These are phyloP conservation scores for Heterodera filipjevi DNA, from an alignment of 2,888 invertebrate species.

Conservation along the genomic window DNA sequence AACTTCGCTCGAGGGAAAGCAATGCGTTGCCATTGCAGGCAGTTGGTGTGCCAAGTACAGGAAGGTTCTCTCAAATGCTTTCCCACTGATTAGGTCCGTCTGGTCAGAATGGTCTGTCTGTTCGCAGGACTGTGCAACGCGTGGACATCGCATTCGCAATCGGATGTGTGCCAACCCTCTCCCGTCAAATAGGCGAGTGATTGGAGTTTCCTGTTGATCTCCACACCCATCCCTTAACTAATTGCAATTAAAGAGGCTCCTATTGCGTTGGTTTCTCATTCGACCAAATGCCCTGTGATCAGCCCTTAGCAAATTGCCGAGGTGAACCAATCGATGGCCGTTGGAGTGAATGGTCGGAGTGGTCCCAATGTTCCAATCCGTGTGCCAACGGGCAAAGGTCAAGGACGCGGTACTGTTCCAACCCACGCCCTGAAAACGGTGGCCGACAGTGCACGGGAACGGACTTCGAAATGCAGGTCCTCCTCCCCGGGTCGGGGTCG, in stretches of 20 bases:
- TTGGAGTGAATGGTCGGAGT: constrained; percentile 61
- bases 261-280: constrained; percentile 65
- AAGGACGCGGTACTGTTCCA: constrained; percentile 60
- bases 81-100: neutral
- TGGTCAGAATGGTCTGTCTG: constrained; percentile 43
- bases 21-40: constrained; percentile 43
- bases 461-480: constrained; percentile 61
- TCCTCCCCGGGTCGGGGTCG: no score
- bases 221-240: neutral
- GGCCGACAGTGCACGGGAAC: constrained; percentile 60
- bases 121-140: constrained; percentile 55
- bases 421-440: constrained; percentile 59
- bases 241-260: constrained; percentile 49
- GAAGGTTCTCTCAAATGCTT: neutral
- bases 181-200: constrained; percentile 53
- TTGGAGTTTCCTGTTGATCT: neutral
- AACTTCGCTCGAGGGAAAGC: neutral
- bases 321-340: constrained; percentile 54
- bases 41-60: constrained; percentile 52
- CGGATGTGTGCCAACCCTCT: constrained; percentile 64
- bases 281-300: constrained; percentile 58
- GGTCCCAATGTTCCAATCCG: constrained; percentile 59
- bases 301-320: constrained; percentile 33
- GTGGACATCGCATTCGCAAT: constrained; percentile 62
- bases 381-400: constrained; percentile 59